phyloP scores from a whole-genome alignment of 2,113 vertebrate species.

The Ancistrus triradiatus region DNA sequence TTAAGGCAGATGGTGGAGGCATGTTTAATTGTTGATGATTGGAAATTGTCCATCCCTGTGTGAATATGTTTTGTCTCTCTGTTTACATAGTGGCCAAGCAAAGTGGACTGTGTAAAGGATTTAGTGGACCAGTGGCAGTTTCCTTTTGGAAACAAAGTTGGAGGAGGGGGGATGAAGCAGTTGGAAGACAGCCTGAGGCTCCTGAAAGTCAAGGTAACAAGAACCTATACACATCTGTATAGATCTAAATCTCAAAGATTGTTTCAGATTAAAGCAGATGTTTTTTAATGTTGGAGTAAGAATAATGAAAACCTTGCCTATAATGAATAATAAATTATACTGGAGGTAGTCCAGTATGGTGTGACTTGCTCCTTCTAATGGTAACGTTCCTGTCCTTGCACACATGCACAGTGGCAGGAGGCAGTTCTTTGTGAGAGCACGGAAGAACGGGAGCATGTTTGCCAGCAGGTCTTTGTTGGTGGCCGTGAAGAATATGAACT shows the following conservation, averaged over 20 bases:
- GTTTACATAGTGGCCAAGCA: slow-evolving; percentile 66
- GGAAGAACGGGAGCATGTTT: slow-evolving; percentile 63
- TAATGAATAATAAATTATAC: too few relatives aligned
- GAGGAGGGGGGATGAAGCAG: slow-evolving; percentile 28
- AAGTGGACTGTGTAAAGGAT: slow-evolving; percentile 62
- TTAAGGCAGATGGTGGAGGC: too few relatives aligned
- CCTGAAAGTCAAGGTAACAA: slow-evolving; percentile 71
- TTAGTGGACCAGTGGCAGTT: slow-evolving; percentile 78
- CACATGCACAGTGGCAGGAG: slow-evolving; percentile 40
- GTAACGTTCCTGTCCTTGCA: not conserved
- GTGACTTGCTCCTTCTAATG: too few relatives aligned
- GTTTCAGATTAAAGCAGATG: too few relatives aligned
- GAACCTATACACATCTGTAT: too few relatives aligned
- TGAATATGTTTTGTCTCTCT: not conserved
- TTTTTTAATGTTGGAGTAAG: too few relatives aligned
- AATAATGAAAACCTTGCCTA: too few relatives aligned
- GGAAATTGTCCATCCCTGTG: not conserved
- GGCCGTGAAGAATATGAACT: slow-evolving; percentile 76
- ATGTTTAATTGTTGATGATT: too few relatives aligned
- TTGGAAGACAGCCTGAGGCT: slow-evolving; percentile 65
- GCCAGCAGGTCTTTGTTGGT: slow-evolving; percentile 72
- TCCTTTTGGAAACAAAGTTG: slow-evolving; percentile 19
- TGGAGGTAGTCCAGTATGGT: too few relatives aligned
- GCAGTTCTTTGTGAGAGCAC: slow-evolving; percentile 18
- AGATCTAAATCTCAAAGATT: too few relatives aligned